Evolutionary conservation across 2,888 invertebrate genomes (phyloP).

Genomic region (Drosophila monieri): DNA sequence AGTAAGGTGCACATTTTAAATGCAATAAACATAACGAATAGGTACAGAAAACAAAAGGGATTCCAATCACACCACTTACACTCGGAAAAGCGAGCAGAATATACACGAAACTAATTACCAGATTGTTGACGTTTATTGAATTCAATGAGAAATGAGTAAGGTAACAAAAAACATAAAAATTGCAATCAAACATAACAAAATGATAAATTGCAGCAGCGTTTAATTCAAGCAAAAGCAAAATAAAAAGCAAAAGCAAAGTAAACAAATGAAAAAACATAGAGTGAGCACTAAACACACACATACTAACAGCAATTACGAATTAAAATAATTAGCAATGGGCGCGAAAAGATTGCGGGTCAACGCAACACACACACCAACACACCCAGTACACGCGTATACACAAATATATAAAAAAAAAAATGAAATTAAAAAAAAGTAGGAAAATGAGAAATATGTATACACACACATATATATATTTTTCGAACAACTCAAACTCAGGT

Average conservation of each 20-base stretch:
- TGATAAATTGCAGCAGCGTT: slow-evolving; percentile 42
- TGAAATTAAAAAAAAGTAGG: slow-evolving; percentile 14
- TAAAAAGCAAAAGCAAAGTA: slow-evolving; percentile 34
- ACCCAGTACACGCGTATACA: slow-evolving; percentile 34
- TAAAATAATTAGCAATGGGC: slow-evolving; percentile 57
- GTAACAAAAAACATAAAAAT: slow-evolving; percentile 30
- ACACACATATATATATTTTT: slow-evolving; percentile 65
- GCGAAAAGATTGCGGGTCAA: slow-evolving; percentile 46
- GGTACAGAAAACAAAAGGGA: slow-evolving; percentile 55
- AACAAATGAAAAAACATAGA: slow-evolving; percentile 65
- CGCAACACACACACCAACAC: slow-evolving; percentile 34
- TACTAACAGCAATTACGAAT: slow-evolving; percentile 51
- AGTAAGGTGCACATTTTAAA: slow-evolving; percentile 73
- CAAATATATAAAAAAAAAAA: slow-evolving; percentile 27
- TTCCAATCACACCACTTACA: slow-evolving; percentile 63
- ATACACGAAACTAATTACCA: slow-evolving; percentile 39
- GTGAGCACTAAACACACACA: slow-evolving; percentile 68
- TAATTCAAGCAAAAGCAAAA: slow-evolving; percentile 22
- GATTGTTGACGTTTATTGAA: slow-evolving; percentile 71
- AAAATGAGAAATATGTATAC: slow-evolving; percentile 38
- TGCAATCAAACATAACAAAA: slow-evolving; percentile 51
- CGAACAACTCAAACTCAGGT: slow-evolving; percentile 80
- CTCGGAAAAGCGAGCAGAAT: slow-evolving; percentile 38
- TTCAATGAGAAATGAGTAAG: slow-evolving; percentile 63
- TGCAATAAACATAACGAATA: slow-evolving; percentile 67